Evolutionary conservation across 1,140 invertebrate species (phyloP).

Genomic region (Proales similis): DNA sequence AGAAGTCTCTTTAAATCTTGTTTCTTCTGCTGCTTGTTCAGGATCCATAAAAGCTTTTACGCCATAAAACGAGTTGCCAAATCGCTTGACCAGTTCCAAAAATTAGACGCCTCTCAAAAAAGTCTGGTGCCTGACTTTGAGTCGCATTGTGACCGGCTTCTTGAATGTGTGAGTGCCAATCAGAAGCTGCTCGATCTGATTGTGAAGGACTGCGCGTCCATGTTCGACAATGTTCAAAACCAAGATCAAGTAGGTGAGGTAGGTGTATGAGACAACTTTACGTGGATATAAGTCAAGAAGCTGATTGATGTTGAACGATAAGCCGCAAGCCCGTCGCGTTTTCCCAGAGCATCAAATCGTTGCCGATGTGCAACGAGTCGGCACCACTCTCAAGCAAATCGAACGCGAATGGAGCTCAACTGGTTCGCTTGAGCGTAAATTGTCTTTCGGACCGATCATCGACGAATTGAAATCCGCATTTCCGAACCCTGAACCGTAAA

Average conservation of each 20-base stretch:
- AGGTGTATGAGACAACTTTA: no score
- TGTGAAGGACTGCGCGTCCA: constrained; percentile 2
- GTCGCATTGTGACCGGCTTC: constrained; percentile 17
- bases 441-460: constrained; percentile 84
- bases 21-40: not conserved
- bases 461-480: constrained; percentile 70
- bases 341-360: no score
- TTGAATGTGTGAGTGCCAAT: constrained; percentile 16
- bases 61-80: constrained; percentile 8
- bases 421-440: constrained; percentile 70
- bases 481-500: constrained; percentile 53
- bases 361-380: constrained; percentile 57
- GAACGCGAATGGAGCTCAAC: constrained; percentile 85
- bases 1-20: not conserved
- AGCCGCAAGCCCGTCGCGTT: no score
- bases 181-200: constrained; percentile 1
- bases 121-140: constrained; percentile 19
- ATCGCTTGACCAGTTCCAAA: not conserved
- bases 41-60: constrained; percentile 9
- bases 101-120: not conserved
- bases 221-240: constrained; percentile 28
- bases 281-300: no score
- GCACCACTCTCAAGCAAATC: constrained; percentile 85
- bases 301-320: no score
- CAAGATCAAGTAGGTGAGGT: no score